These are phyloP conservation scores for Halichondria panicea DNA, from an alignment of 37 sponge, comb jelly and placozoan genomes.

Conservation along the genomic window DNA sequence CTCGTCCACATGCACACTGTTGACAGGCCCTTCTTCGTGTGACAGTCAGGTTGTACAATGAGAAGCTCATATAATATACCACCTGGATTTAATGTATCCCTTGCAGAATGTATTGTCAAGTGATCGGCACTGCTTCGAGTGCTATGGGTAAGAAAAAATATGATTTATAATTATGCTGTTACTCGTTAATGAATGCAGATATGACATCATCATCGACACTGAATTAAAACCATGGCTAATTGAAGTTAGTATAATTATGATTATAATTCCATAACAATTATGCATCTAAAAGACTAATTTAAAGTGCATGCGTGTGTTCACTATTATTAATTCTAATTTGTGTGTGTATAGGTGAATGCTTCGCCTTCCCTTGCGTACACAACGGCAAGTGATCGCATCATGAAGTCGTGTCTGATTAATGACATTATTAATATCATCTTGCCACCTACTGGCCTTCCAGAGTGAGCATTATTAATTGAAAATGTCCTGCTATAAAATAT, in stretches of 20 bases:
- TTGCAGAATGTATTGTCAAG: constrained; percentile 86
- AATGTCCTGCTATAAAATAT: not conserved
- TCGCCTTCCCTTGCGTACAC: constrained; percentile 92
- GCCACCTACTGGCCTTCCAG: constrained; percentile 79
- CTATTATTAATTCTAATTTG: too few relatives aligned
- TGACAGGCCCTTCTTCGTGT: too few relatives aligned
- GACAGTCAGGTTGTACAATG: too few relatives aligned
- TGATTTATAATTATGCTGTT: not conserved
- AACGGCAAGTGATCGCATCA: constrained; percentile 88
- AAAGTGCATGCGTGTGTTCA: too few relatives aligned
- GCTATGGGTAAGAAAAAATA: constrained; percentile 74
- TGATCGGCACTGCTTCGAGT: constrained; percentile 95
- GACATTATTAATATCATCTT: constrained; percentile 89
- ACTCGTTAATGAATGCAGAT: constrained; percentile 23
- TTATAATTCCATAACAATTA: too few relatives aligned
- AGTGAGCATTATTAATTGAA: constrained; percentile 24
- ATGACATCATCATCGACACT: constrained; percentile 94
- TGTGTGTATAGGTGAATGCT: constrained; percentile 85
- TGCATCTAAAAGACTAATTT: too few relatives aligned
- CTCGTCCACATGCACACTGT: too few relatives aligned
- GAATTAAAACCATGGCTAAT: constrained; percentile 97
- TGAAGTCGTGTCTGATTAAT: constrained; percentile 86
- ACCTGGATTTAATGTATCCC: not conserved
- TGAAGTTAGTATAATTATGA: constrained; percentile 84
- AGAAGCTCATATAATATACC: not conserved